Base-by-base conservation (phyloP, 2,888 invertebrate species). In the Adelphocoris suturalis region DNA sequence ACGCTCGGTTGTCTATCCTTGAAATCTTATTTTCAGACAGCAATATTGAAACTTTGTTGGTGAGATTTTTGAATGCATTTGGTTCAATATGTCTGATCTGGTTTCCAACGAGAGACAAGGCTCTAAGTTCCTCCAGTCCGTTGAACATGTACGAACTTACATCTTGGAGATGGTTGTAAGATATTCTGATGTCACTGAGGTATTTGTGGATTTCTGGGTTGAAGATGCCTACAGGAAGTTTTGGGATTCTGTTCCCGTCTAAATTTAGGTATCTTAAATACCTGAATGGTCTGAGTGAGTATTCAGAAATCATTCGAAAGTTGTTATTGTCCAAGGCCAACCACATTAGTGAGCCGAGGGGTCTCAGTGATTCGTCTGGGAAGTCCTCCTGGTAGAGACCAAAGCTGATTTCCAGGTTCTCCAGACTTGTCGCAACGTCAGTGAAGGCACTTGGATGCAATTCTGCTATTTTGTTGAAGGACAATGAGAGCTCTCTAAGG, bases 261-360 rank as follows among this genome's bases (percentile, higher is more conserved):
- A 98, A 94, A 93, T 98, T 98, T 90, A 98, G 94, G 93, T 97
- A 97, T 92, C 96, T 96, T 47, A 97, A 93, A 92, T 95, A 95
- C 9, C 95, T 94, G 93, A 97, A 95, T 85, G 95, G 94, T 90
- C 95, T 95, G 68, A 97, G 95, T 5, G 97, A 96, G 19, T 96
- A 95, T 68, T 96, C 94, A 89, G 96, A 95, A 23, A 97, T 94
- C n/a, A 95, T 94, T 93, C 96, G 96, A 92, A 98, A 95, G 93
- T 97, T 97, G 92, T 98, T 98, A 93, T 97, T 97, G 93, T 98
- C 98, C 92, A 98, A 94, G 0, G 97, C 97, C 90, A 98, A 94
- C 97, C 97, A 97, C 92, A 96, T 95, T 12, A 98, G 94, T 92
- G 96, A 96, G 52, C 95, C 95, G 19, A 98, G 94, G 11, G 96